These are phyloP conservation scores for Halictus rubicundus DNA, from an alignment of 1,140 invertebrate genomes.

Conservation along the genomic window DNA sequence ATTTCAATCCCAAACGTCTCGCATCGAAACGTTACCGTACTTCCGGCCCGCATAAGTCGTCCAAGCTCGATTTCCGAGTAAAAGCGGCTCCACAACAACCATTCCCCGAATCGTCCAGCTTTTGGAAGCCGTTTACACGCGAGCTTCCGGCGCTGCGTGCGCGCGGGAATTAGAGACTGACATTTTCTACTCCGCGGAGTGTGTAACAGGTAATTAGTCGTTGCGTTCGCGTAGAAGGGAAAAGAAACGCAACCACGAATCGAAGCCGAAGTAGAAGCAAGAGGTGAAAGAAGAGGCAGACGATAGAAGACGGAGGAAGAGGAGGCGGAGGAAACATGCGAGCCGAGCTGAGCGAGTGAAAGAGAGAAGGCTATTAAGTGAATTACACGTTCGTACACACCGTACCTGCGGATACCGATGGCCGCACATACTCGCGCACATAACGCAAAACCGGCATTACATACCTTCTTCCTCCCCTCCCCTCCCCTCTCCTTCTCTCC, in stretches of 20 bases:
- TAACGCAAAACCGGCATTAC: conserved; percentile 48
- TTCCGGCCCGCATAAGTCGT: too few species aligned
- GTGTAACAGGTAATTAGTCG: conserved; percentile 69
- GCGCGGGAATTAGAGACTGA: conserved; percentile 56
- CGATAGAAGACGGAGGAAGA: conserved; percentile 30
- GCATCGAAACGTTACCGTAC: too few species aligned
- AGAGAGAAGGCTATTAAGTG: conserved; percentile 60
- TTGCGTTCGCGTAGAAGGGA: conserved; percentile 44
- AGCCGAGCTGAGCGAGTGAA: background rate
- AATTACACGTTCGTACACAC: conserved; percentile 57
- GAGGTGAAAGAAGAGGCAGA: background rate
- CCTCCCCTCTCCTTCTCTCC: too few species aligned
- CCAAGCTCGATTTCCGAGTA: too few species aligned
- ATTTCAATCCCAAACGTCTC: too few species aligned
- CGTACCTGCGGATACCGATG: background rate
- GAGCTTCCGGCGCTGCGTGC: conserved; percentile 16
- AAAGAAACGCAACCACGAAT: background rate
- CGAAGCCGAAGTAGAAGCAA: too few species aligned
- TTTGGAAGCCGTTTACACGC: too few species aligned
- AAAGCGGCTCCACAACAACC: too few species aligned
- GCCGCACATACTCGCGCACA: background rate
- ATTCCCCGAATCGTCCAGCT: too few species aligned
- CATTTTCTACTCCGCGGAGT: conserved; percentile 71
- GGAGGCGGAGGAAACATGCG: conserved; percentile 5
- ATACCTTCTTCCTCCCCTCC: background rate